These are phyloP conservation scores for Pollenia labialis DNA, from an alignment of 2,888 invertebrate species.

Conservation along the genomic window DNA sequence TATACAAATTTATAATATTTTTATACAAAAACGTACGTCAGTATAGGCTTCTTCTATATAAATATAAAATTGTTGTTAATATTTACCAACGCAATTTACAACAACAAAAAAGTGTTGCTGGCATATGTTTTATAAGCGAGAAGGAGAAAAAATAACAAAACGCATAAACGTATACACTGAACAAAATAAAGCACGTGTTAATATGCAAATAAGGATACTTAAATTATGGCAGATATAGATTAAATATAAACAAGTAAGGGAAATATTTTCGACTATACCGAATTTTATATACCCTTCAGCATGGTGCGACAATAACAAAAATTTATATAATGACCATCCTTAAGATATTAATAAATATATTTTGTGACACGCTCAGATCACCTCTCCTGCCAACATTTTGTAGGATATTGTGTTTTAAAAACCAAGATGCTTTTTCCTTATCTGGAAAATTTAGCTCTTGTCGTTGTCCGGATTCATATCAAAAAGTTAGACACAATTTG, in stretches of 20 bases:
- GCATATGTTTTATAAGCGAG: not conserved
- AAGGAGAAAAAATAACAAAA: not conserved
- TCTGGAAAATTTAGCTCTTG: too few species aligned
- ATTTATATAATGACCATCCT: too few species aligned
- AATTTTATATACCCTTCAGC: too few species aligned
- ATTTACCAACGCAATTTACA: not conserved
- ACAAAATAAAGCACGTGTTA: conserved; percentile 67
- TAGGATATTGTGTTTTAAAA: too few species aligned
- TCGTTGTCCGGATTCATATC: too few species aligned
- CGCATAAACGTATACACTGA: not conserved
- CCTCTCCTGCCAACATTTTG: too few species aligned
- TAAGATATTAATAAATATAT: too few species aligned
- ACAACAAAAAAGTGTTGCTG: conserved; percentile 20
- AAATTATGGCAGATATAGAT: conserved; percentile 39
- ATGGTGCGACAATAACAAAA: too few species aligned
- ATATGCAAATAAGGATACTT: conserved; percentile 69
- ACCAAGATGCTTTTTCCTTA: too few species aligned
- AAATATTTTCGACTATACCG: too few species aligned
- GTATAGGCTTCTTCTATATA: conserved; percentile 22
- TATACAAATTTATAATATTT: conserved; percentile 26
- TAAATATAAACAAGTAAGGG: not conserved
- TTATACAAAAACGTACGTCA: not conserved
- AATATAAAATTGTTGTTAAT: conserved; percentile 27
- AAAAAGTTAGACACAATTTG: too few species aligned
- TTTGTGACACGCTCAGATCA: too few species aligned